A percentile compares a stretch with the other conserved stretches of the same genome.
phyloP scores from a whole-genome alignment of 2,888 invertebrate species.

The Helleia helle region DNA sequence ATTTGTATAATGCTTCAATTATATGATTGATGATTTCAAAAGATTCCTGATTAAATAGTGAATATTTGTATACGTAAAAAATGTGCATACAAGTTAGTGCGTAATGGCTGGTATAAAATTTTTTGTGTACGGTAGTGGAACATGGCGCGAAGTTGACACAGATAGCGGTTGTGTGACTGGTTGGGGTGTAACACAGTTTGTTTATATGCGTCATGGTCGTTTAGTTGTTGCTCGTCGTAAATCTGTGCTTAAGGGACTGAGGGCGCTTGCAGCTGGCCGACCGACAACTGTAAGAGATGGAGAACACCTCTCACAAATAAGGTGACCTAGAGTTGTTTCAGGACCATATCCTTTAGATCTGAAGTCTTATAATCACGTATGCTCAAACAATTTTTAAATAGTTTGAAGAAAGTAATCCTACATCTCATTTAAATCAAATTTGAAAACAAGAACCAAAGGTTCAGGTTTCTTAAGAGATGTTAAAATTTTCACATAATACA shows the following conservation, averaged over 20 bases:
- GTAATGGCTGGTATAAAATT: constrained; percentile 22
- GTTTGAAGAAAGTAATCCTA: no score
- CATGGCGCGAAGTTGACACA: constrained; percentile 36
- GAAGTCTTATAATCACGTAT: no score
- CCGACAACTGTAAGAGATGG: constrained; percentile 26
- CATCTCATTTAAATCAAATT: no score
- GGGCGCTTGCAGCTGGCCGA: constrained; percentile 24
- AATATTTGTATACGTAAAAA: not conserved
- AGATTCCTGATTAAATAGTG: no score
- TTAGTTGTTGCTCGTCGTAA: constrained; percentile 22
- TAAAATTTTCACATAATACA: no score
- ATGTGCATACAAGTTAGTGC: not conserved
- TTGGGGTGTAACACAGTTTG: constrained; percentile 29
- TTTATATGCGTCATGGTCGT: constrained; percentile 24
- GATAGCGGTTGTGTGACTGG: constrained; percentile 24
- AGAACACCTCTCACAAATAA: constrained; percentile 23
- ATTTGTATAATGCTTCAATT: no score
- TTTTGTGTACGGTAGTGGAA: constrained; percentile 29
- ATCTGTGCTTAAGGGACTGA: constrained; percentile 30
- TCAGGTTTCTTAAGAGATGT: no score
- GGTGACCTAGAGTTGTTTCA: no score
- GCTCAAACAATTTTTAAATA: no score
- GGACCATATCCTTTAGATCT: no score
- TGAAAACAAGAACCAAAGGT: no score
- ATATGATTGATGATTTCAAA: no score